Percentiles rank a stretch among this genome's conserved stretches.
phyloP scores from a whole-genome alignment of 2,888 invertebrate species.

The Clunio marinus region DNA sequence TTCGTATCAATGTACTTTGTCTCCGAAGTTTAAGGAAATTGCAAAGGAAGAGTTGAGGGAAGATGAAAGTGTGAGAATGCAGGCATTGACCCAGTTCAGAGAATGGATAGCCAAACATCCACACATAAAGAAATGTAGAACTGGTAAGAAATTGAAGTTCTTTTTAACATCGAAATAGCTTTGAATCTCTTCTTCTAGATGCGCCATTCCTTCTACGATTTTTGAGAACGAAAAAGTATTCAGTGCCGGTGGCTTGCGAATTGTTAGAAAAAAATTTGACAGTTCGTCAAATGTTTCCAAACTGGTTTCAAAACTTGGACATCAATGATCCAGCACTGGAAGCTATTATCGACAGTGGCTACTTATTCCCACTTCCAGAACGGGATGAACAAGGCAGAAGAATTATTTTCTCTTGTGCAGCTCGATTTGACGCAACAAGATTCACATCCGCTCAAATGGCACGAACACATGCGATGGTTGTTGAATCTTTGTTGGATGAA shows the following conservation, averaged over 20 bases:
- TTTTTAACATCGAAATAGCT: neutral
- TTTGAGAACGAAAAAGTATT: slow-evolving; percentile 81
- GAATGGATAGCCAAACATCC: slow-evolving; percentile 82
- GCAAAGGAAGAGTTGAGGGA: slow-evolving; percentile 75
- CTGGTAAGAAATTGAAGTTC: slow-evolving; percentile 53
- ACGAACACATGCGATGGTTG: slow-evolving; percentile 77
- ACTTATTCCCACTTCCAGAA: slow-evolving; percentile 67
- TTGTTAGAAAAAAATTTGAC: slow-evolving; percentile 84
- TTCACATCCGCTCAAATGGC: slow-evolving; percentile 81
- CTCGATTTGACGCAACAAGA: slow-evolving; percentile 70
- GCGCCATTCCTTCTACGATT: slow-evolving; percentile 77
- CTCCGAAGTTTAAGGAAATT: slow-evolving; percentile 54
- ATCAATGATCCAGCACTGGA: slow-evolving; percentile 72
- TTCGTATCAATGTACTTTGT: slow-evolving; percentile 48
- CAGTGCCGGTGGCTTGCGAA: slow-evolving; percentile 77
- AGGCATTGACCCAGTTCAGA: slow-evolving; percentile 71
- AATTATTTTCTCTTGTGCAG: slow-evolving; percentile 75
- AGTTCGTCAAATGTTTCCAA: slow-evolving; percentile 76
- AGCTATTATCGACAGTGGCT: slow-evolving; percentile 77
- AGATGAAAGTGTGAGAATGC: slow-evolving; percentile 68
- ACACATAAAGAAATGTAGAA: slow-evolving; percentile 73
- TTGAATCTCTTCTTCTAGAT: slow-evolving; percentile 53
- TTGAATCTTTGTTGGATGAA: slow-evolving; percentile 79
- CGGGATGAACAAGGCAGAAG: slow-evolving; percentile 71
- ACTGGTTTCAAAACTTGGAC: slow-evolving; percentile 80